These are phyloP conservation scores for Apteryx mantelli DNA, from an alignment of 2,113 vertebrate species.

Conservation along the genomic window DNA sequence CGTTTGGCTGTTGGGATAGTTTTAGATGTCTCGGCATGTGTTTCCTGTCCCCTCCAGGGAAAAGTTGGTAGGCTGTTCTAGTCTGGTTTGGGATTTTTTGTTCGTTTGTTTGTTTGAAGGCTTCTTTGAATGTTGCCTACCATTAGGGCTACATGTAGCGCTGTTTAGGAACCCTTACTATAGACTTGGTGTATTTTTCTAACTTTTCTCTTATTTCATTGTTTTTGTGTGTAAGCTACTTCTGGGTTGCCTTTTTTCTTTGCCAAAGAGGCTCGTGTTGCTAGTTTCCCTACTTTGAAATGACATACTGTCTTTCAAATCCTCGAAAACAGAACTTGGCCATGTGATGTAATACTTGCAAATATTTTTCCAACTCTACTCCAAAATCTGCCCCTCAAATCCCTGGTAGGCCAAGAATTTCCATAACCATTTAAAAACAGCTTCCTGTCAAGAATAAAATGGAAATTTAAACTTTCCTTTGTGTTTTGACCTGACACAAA, in stretches of 20 bases:
- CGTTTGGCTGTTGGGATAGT: not conserved
- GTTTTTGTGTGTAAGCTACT: not conserved
- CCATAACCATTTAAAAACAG: not conserved
- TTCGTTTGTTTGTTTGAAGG: not conserved
- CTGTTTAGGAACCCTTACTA: slow-evolving; percentile 12
- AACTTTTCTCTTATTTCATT: slow-evolving; percentile 14
- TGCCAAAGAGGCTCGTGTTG: slow-evolving; percentile 6
- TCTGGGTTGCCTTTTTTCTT: not conserved
- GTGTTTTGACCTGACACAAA: not conserved
- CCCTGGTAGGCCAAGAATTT: not conserved
- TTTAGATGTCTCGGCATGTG: not conserved
- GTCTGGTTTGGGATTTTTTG: not conserved
- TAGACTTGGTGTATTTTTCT: slow-evolving; percentile 46
- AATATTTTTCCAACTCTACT: not conserved
- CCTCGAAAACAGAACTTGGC: slow-evolving; percentile 14
- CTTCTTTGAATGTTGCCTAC: slow-evolving; percentile 45
- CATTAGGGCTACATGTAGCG: not conserved
- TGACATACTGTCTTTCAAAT: slow-evolving; percentile 24
- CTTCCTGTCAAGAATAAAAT: not conserved
- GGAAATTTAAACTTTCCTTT: not conserved
- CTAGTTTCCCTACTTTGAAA: slow-evolving; percentile 54
- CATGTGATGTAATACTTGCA: not conserved
- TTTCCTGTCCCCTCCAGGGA: not conserved
- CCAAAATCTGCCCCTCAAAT: not conserved
- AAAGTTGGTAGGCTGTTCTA: not conserved